Percentiles rank a stretch among this genome's conserved stretches.
Conservation (phyloP, 1,140 invertebrate species). For the Proales similis region DNA sequence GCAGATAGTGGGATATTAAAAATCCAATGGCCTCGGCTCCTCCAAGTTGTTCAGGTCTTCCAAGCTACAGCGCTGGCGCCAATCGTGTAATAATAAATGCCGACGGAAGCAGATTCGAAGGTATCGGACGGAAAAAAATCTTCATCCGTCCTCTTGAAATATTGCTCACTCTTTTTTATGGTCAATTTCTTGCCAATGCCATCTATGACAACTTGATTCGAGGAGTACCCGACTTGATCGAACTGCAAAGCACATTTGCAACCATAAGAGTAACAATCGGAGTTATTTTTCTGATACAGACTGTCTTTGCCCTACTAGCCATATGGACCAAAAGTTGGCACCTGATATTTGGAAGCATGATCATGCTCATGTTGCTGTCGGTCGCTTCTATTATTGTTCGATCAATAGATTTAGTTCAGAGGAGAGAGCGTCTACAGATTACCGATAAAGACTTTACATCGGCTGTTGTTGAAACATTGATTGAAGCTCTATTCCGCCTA, state of each 20-base stretch:
- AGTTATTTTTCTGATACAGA: neutral
- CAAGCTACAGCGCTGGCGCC: too few relatives aligned
- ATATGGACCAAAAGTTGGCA: slow-evolving; percentile 24
- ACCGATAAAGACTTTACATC: slow-evolving; percentile 1
- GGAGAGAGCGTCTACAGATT: slow-evolving; percentile 2
- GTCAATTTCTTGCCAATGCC: slow-evolving; percentile 28
- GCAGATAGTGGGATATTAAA: too few relatives aligned
- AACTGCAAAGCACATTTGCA: slow-evolving; percentile 17
- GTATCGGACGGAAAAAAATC: too few relatives aligned
- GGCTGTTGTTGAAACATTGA: neutral
- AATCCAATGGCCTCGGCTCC: too few relatives aligned
- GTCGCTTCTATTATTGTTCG: slow-evolving; percentile 24
- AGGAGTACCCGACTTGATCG: slow-evolving; percentile 7
- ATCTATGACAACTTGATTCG: slow-evolving; percentile 33
- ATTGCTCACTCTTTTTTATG: slow-evolving; percentile 38
- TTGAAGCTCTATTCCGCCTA: slow-evolving; percentile 20
- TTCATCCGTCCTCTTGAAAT: too few relatives aligned
- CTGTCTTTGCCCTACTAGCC: slow-evolving; percentile 25
- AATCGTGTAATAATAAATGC: too few relatives aligned
- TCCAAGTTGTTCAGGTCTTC: too few relatives aligned
- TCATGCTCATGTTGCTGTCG: slow-evolving; percentile 9
- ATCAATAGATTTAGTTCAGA: slow-evolving; percentile 21
- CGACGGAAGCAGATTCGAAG: too few relatives aligned
- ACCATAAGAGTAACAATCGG: slow-evolving; percentile 17
- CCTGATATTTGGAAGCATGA: slow-evolving; percentile 16